A percentile compares a stretch with the other conserved stretches of the same genome.
These are phyloP conservation scores for Nomada fucata DNA, from an alignment of 2,888 invertebrate genomes.

Conservation along the genomic window DNA sequence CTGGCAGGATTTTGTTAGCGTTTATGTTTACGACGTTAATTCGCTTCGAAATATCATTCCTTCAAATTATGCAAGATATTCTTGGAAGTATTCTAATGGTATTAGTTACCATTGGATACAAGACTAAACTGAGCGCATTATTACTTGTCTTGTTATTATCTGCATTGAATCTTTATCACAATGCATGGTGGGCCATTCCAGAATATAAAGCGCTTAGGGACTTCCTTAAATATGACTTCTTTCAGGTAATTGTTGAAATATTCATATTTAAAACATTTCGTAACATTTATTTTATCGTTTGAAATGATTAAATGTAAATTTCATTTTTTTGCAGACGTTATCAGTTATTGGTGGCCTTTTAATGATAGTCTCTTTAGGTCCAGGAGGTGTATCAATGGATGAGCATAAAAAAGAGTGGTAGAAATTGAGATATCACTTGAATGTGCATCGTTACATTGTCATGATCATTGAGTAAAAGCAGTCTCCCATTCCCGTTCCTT, in stretches of 20 bases:
- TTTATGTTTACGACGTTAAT: slow-evolving; percentile 99
- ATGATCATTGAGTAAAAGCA: slow-evolving; percentile 60
- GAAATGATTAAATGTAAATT: slow-evolving; percentile 42
- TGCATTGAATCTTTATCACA: slow-evolving; percentile 97
- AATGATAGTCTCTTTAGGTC: slow-evolving; percentile 99
- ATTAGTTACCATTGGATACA: slow-evolving; percentile 98
- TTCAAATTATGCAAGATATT: slow-evolving; percentile 96
- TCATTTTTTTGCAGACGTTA: slow-evolving; percentile 91
- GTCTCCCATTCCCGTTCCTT: slow-evolving; percentile 71
- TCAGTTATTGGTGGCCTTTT: slow-evolving; percentile 99
- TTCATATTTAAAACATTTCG: not conserved
- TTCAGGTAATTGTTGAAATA: slow-evolving; percentile 91
- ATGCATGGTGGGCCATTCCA: slow-evolving; percentile 99
- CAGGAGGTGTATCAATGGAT: slow-evolving; percentile 99
- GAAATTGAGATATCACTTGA: slow-evolving; percentile 48
- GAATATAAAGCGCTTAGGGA: slow-evolving; percentile 98
- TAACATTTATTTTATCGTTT: not conserved
- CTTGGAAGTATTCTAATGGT: slow-evolving; percentile 97
- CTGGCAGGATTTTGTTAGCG: slow-evolving; percentile 96
- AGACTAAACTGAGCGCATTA: slow-evolving; percentile 98
- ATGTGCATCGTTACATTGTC: slow-evolving; percentile 58
- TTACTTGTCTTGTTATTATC: slow-evolving; percentile 95
- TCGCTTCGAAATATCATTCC: slow-evolving; percentile 95
- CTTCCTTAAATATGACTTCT: slow-evolving; percentile 99
- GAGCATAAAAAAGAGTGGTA: slow-evolving; percentile 99